These are phyloP conservation scores for Ctenodactylus gundi DNA, from an alignment of 2,113 vertebrate species.

Conservation along the genomic window DNA sequence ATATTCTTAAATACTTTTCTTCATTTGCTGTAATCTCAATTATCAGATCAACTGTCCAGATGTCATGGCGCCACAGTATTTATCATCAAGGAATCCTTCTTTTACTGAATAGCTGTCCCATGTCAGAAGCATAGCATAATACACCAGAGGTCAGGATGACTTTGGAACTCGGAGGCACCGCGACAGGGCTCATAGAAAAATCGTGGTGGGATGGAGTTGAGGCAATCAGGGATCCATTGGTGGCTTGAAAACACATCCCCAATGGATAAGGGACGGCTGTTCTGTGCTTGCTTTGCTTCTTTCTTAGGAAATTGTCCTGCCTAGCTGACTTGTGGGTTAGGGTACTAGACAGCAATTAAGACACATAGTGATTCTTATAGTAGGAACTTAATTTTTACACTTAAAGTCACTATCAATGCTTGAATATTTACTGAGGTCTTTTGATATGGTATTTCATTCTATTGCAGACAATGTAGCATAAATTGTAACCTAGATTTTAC, in stretches of 20 bases:
- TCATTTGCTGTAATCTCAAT: neutral
- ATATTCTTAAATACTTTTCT: neutral
- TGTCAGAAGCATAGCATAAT: neutral
- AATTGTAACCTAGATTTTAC: constrained; percentile 23
- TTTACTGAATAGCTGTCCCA: neutral
- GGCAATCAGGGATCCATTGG: neutral
- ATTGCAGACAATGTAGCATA: neutral
- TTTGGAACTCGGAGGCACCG: neutral
- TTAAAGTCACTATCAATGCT: neutral
- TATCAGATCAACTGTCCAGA: neutral
- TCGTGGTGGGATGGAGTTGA: neutral
- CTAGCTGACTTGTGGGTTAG: neutral
- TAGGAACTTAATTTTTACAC: neutral
- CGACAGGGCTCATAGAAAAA: neutral
- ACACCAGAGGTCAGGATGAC: neutral
- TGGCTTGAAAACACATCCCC: neutral
- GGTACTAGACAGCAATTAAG: neutral
- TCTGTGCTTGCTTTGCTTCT: neutral
- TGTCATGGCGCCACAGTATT: neutral
- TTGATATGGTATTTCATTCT: neutral
- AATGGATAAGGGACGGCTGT: neutral
- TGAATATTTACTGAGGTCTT: neutral
- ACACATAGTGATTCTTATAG: neutral
- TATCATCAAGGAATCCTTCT: neutral
- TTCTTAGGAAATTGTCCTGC: neutral